Evolutionary conservation across 2,888 invertebrate genomes (phyloP), one percentile per base, ranked within the genome.

Genomic region (Torymus tubicola): DNA sequence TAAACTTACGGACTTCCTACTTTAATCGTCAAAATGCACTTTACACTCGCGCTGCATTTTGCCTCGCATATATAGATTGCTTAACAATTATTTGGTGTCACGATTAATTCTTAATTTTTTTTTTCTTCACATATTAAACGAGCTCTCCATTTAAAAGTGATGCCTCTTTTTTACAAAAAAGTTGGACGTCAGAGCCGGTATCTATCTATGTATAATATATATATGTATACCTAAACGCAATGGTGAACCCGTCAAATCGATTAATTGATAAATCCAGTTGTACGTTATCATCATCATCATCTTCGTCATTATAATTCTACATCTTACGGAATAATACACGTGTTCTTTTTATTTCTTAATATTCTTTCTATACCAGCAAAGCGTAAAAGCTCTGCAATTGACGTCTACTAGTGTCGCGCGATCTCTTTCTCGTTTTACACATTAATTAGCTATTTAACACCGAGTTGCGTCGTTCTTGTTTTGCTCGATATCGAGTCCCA

Each of bases 71-170:
- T 42, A 21, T 64, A 64, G 73, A 81, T 81, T 81, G 79, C 79
- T 81, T 81, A 81, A 68, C 31, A 50, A 24, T 75, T 80, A 82
- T 58, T 80, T 78, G 80, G 78, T 80, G 82, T 82, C 78, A 82
- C 80, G 55, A 71, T 79, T 76, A 71, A 12, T 75, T 76, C 60
- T 58, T 71, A 21, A 21, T 24, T 18, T 57, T 61, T 24, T 21
- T 13, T 21, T 50, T n/a, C n/a, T 58, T 58, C 52, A 50, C 63
- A 67, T 57, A 55, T 53, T 63, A 24, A 65, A 18, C 14, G 65
- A 73, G 67, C 78, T 78, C 78, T 78, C 78, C 24, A 16, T 50
- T 31, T 42, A 61, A 63, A 58, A 42, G 42, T 42, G 42, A 42
- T 42, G 42, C 42, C 65, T 60, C 11, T 31, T 65, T 65, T 13